Conservation (phyloP, 2,113 vertebrate species). For the Noturus placidus region DNA sequence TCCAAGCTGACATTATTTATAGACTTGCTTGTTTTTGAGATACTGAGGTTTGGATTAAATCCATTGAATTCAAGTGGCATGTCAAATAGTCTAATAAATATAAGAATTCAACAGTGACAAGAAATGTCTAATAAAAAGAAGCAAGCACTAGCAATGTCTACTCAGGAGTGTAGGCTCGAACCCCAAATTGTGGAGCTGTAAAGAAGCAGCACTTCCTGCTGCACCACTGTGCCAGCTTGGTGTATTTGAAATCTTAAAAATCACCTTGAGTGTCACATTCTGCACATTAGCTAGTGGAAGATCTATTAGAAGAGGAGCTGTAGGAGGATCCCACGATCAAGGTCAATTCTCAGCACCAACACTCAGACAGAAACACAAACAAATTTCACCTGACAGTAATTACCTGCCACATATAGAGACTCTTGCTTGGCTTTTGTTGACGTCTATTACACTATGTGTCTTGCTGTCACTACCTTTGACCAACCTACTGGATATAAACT, state of each 20-base stretch:
- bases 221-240: background rate
- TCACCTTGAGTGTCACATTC: constrained; percentile 2
- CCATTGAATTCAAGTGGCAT: background rate
- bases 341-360: background rate
- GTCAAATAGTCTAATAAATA: background rate
- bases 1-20: background rate
- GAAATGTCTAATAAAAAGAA: constrained; percentile 5
- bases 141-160: background rate
- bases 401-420: background rate
- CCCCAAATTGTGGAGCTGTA: background rate
- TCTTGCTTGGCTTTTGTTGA: background rate
- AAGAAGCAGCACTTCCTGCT: background rate
- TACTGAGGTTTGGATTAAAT: background rate
- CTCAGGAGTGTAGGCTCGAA: background rate
- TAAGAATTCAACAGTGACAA: background rate
- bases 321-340: background rate
- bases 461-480: background rate
- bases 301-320: background rate
- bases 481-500: background rate
- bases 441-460: background rate
- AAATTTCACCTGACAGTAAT: background rate
- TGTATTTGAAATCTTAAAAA: background rate
- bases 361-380: background rate
- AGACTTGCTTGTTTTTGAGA: background rate
- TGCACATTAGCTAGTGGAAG: background rate